Evolutionary conservation across 2,797 vertebrate species (phyloP), one percentile per base, ranked within the genome.

Genomic region (Cryptoprocta ferox): DNA sequence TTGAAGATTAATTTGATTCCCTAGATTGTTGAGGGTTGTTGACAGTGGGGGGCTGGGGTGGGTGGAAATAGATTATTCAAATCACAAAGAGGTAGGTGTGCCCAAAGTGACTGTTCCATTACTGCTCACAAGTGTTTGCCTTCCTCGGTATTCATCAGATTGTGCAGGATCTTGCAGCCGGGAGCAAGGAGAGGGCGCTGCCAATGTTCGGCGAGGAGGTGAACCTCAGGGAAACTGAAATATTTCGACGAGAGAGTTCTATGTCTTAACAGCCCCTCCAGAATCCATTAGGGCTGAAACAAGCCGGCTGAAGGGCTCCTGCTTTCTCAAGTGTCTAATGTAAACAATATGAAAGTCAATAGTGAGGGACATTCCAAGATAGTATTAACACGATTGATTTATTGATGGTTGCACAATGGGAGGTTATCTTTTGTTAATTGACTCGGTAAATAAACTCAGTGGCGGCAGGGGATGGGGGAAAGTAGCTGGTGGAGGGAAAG

Each of bases 401-500:
- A 99, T 99, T 99, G 98, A 98, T 98, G 98, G 98, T 98, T 98
- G 98, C 98, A 99, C 99, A 99, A 99, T 98, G 98, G 98, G 98
- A 98, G 99, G 98, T 99, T 99, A 99, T 99, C 99, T 98, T 99
- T 98, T 97, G 98, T 98, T 99, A 99, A 99, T 99, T 99, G 98
- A 99, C 99, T 99, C 97, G 95, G 98, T 99, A 99, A 99, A 99
- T 99, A 99, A 98, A 98, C 97, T 98, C 93, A 87, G 94, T 95
- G 97, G 94, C 1, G 0, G 97, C 97, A 53, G 87, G 45, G 91
- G 97, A 82, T 89, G 95, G 95, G 0, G 0, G 89, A 91, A 56
- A 95, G 79, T 95, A 96, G 95, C 78, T 89, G 32, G 56, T 8
- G 39, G 26, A 53, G 48, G 80, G 84, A 82, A 90, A 92, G 66